phyloP scores from a whole-genome alignment of 2,113 vertebrate species.

The Peromyscus californicus region DNA sequence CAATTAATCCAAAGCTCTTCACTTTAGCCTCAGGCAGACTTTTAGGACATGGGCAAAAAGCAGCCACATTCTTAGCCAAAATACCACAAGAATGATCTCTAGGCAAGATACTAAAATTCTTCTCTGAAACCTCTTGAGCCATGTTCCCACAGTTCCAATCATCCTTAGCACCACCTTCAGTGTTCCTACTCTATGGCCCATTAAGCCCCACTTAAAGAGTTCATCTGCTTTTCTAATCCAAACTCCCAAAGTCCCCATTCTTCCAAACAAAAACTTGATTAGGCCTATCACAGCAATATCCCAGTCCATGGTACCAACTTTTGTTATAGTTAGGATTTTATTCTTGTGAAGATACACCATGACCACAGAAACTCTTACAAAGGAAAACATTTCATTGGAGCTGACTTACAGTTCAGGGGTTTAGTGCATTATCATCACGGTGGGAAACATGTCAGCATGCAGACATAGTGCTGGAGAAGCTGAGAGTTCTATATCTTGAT shows the following conservation, averaged over 20 bases:
- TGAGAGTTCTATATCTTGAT: background rate
- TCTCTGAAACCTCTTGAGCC: background rate
- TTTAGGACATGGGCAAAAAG: background rate
- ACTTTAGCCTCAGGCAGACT: background rate
- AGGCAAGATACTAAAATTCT: background rate
- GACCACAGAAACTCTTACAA: background rate
- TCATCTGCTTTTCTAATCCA: background rate
- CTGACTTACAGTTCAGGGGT: background rate
- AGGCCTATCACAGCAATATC: background rate
- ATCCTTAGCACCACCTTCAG: background rate
- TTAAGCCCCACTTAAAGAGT: background rate
- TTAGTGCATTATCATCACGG: background rate
- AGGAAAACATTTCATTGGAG: background rate
- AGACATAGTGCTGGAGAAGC: background rate
- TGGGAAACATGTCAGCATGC: background rate
- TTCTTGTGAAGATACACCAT: too few relatives aligned
- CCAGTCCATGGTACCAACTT: too few relatives aligned
- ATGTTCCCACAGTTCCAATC: background rate
- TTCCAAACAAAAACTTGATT: background rate
- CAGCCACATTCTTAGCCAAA: background rate
- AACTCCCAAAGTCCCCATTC: background rate
- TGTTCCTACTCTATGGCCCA: background rate
- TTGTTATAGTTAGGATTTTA: too few relatives aligned
- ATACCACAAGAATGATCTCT: background rate
- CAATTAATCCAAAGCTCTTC: background rate